Percentiles rank a stretch among this genome's conserved stretches.
Evolutionary conservation across 2,113 vertebrate species (phyloP).

Genomic region (Indri indri): DNA sequence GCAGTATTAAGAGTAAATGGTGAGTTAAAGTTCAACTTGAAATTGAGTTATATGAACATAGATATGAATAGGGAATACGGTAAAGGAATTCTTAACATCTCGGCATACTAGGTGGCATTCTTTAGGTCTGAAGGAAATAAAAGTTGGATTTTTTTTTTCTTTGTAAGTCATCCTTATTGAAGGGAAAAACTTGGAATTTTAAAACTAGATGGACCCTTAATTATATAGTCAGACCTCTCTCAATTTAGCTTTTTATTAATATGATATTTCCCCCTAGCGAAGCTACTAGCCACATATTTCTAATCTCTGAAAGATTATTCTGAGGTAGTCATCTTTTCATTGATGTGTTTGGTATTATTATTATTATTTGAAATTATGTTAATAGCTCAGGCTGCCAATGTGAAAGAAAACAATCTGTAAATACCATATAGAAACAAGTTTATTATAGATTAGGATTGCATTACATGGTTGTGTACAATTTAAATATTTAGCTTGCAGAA

Average conservation of each 20-base stretch:
- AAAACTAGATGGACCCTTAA: background rate
- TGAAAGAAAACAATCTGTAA: background rate
- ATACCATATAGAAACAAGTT: background rate
- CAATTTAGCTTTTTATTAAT: background rate
- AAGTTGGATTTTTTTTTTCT: background rate
- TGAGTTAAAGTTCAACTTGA: constrained; percentile 79
- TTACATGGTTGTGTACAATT: background rate
- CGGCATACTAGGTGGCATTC: background rate
- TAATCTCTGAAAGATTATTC: constrained; percentile 21
- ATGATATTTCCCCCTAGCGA: background rate
- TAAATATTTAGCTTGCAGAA: background rate
- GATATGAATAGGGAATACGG: background rate
- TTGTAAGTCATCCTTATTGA: background rate
- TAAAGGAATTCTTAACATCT: background rate
- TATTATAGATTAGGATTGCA: background rate
- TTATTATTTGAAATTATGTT: background rate
- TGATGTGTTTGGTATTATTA: background rate
- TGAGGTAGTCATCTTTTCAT: background rate
- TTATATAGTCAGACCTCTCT: background rate
- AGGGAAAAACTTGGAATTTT: background rate
- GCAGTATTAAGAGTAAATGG: constrained; percentile 94
- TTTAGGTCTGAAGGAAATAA: constrained; percentile 22
- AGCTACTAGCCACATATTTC: background rate
- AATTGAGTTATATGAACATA: background rate
- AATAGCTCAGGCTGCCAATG: background rate